phyloP scores from a whole-genome alignment of 1,140 invertebrate genomes.

The Chlorops oryzae region DNA sequence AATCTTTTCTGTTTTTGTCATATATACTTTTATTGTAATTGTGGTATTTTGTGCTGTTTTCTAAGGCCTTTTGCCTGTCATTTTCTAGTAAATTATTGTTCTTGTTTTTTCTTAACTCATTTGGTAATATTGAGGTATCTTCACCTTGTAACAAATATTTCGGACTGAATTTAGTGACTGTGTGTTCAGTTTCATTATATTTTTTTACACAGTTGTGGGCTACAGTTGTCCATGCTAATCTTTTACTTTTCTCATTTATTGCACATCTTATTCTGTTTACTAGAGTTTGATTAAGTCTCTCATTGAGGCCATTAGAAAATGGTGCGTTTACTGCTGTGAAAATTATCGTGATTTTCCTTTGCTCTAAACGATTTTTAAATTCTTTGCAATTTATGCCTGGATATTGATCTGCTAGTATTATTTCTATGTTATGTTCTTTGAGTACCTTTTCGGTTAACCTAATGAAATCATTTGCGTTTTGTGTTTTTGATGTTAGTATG shows the following conservation, averaged over 20 bases:
- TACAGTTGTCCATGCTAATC: slow-evolving; percentile 43
- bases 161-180: slow-evolving; percentile 36
- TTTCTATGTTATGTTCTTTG: slow-evolving; percentile 19
- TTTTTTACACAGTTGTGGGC: slow-evolving; percentile 37
- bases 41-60: too few relatives aligned
- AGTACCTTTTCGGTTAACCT: slow-evolving; percentile 31
- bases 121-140: too few relatives aligned
- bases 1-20: too few relatives aligned
- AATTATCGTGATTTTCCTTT: slow-evolving; percentile 25
- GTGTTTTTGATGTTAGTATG: slow-evolving; percentile 35
- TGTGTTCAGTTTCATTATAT: slow-evolving; percentile 41
- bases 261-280: slow-evolving; percentile 39
- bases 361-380: slow-evolving; percentile 29
- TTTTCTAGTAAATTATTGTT: too few relatives aligned
- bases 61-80: too few relatives aligned
- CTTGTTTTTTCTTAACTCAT: too few relatives aligned
- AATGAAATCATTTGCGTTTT: slow-evolving; percentile 37
- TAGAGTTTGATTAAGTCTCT: too few relatives aligned
- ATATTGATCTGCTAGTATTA: slow-evolving; percentile 39
- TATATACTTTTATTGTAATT: too few relatives aligned
- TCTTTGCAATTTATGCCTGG: slow-evolving; percentile 36
- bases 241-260: slow-evolving; percentile 23
- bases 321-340: slow-evolving; percentile 38
- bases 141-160: too few relatives aligned
- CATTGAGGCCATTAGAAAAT: too few relatives aligned